Evolutionary conservation across 2,113 vertebrate genomes (phyloP).

Genomic region (Hippopotamus amphibius): DNA sequence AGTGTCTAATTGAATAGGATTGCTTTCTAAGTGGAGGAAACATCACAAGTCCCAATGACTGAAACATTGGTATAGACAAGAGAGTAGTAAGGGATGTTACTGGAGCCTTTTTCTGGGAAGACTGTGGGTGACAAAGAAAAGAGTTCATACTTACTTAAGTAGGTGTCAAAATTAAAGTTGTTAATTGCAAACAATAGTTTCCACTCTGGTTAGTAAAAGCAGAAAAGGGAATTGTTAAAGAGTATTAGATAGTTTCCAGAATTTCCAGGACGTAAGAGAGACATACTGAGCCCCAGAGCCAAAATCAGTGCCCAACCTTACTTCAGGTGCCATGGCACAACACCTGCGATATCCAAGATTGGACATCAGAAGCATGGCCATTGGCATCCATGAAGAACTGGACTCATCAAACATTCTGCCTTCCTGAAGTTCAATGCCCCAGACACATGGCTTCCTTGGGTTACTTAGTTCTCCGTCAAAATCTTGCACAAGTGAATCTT

Average conservation of each 20-base stretch:
- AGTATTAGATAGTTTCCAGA: background rate
- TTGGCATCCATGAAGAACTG: background rate
- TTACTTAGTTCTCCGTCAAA: background rate
- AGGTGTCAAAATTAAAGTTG: background rate
- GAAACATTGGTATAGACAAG: background rate
- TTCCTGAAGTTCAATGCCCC: background rate
- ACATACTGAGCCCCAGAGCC: background rate
- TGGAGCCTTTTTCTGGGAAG: background rate
- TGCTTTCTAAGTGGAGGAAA: background rate
- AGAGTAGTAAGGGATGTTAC: background rate
- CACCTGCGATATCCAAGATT: background rate
- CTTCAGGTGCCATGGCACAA: background rate
- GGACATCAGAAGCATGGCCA: background rate
- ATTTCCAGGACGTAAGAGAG: background rate
- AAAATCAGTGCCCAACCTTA: background rate
- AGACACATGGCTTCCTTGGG: background rate
- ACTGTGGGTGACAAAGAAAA: background rate
- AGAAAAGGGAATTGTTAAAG: background rate
- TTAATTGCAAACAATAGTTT: background rate
- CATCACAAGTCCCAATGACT: accelerated
- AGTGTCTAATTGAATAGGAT: background rate
- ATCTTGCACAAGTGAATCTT: background rate
- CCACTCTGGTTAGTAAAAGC: background rate
- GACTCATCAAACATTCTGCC: background rate
- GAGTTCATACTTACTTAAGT: background rate